Evolutionary conservation across 2,797 vertebrate genomes (phyloP).

Genomic region (Dromococcyx pavoninus): DNA sequence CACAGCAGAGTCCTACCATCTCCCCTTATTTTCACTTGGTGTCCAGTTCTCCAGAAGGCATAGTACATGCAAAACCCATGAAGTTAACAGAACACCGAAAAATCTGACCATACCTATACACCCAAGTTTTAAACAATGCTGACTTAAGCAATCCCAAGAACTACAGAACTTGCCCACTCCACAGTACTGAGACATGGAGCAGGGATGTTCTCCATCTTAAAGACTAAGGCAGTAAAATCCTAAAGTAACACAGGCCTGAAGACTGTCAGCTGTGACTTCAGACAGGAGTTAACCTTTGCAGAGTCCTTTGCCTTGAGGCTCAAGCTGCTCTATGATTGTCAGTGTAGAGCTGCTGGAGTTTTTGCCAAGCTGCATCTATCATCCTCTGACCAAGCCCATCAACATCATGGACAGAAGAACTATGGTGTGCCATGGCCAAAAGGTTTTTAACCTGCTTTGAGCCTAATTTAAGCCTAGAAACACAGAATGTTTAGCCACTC

Average conservation of each 20-base stretch:
- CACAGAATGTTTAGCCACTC: background rate
- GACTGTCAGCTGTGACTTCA: background rate
- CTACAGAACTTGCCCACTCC: background rate
- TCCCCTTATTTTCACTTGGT: background rate
- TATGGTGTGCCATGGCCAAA: background rate
- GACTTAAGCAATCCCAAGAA: background rate
- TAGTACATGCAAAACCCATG: rapidly evolving
- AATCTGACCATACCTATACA: background rate
- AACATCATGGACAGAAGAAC: background rate
- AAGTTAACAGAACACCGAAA: background rate
- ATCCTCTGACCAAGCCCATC: background rate
- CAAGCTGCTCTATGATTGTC: background rate
- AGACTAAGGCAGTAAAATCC: background rate
- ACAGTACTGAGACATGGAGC: background rate
- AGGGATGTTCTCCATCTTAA: background rate
- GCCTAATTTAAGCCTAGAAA: background rate
- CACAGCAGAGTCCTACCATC: background rate
- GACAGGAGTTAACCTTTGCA: background rate
- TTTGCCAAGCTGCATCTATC: background rate
- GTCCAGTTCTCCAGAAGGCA: background rate
- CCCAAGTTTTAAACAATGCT: background rate
- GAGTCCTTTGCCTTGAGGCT: background rate
- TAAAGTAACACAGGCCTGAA: background rate
- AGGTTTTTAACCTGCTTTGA: background rate
- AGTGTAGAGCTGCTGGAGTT: background rate